Conservation (phyloP, 2,113 vertebrate genomes). For the Halcyon malimbica region DNA sequence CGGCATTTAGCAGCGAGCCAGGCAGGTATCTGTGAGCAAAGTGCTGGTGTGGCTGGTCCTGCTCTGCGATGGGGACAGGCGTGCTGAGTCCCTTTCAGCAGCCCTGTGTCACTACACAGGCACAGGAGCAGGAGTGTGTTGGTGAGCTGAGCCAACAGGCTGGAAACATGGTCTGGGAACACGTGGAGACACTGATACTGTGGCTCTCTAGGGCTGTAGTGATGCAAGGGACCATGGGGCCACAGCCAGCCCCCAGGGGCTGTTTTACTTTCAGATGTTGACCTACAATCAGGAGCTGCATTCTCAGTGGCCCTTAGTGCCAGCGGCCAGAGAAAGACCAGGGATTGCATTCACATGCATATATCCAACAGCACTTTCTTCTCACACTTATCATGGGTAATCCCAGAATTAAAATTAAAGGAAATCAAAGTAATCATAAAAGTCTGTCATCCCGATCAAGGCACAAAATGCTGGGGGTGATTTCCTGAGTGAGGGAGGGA, state of each 20-base stretch:
- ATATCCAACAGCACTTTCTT: neutral
- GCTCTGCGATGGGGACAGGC: neutral
- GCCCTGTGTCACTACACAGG: neutral
- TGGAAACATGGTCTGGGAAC: neutral
- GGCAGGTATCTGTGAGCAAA: neutral
- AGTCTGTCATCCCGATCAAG: neutral
- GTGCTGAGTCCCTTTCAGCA: neutral
- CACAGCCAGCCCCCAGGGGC: neutral
- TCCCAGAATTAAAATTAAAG: neutral
- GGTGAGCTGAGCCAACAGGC: neutral
- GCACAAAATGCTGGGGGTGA: neutral
- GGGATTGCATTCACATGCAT: neutral
- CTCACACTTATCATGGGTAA: neutral
- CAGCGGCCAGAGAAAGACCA: neutral
- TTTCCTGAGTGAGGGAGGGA: neutral
- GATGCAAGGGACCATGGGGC: accelerated
- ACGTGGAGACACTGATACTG: neutral
- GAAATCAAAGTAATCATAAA: neutral
- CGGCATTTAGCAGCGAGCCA: neutral
- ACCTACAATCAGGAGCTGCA: neutral
- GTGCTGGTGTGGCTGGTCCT: neutral
- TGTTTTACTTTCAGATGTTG: neutral
- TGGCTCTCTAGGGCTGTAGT: neutral
- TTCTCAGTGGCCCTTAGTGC: too few species aligned
- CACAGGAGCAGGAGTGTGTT: accelerated